Base-by-base conservation (phyloP, 2,113 vertebrate genomes). In the Orycteropus afer region DNA sequence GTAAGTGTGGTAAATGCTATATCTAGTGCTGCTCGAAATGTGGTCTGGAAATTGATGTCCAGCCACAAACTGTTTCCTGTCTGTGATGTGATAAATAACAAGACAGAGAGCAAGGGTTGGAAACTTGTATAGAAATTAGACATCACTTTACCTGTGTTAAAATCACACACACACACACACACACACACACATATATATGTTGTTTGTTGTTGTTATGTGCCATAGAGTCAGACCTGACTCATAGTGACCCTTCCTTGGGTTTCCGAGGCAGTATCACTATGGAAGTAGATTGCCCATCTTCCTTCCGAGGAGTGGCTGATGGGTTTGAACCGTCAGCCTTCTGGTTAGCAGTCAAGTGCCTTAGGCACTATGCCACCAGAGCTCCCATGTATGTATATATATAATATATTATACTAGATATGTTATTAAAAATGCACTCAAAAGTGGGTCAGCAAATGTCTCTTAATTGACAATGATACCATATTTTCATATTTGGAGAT, bases 381-480 rank as follows among this genome's bases (percentile, higher is more conserved):
- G n/a, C n/a, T n/a, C n/a, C n/a, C n/a, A n/a, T n/a, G n/a, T n/a
- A n/a, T n/a, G n/a, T n/a, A n/a, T n/a, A n/a, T n/a, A n/a, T n/a
- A n/a, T n/a, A n/a, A n/a, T n/a, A n/a, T n/a, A n/a, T n/a, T 57
- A 22, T 57, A 23, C 20, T 57, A 23, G 23, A 57, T 57, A 23
- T 23, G 6, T 57, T 80, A 55, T 67, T 45, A 78, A 95, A 91
- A 84, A 42, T 11, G 6, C 87, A 63, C 32, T 84, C 7, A 90
- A 76, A 93, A 87, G 47, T 20, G 45, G 82, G 14, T 84, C 29
- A 67, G 47, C 25, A 92, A 81, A 82, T 82, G 71, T 3, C 23
- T 65, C 2, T 23, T 4, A 78, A 5, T 2, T 65, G 34, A 57
- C 3, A 13, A 17, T 51, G 14, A 69, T 32, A 12, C 17, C 32